A percentile compares a stretch with the other conserved stretches of the same genome.
These are phyloP conservation scores for Butorides virescens DNA, from an alignment of 2,113 vertebrate genomes.

Conservation along the genomic window DNA sequence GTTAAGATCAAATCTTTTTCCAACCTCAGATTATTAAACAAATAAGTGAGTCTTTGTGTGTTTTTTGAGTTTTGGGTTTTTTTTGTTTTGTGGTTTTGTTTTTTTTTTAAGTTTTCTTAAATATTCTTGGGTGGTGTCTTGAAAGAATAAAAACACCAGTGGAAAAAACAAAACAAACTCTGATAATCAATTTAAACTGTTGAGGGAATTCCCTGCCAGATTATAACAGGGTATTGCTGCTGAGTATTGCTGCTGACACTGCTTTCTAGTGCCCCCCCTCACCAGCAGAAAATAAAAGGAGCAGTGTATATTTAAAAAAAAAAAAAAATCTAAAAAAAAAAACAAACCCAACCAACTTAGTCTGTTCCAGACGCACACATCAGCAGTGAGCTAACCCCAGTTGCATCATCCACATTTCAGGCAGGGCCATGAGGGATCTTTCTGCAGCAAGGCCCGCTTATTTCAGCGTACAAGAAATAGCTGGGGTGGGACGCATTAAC, in stretches of 20 bases:
- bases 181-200: background rate
- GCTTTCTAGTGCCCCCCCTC: background rate
- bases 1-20: background rate
- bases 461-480: background rate
- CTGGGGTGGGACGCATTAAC: slow-evolving; percentile 17
- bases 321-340: background rate
- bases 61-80: background rate
- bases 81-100: background rate
- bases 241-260: background rate
- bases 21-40: background rate
- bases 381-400: slow-evolving; percentile 65
- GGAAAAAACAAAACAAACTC: background rate
- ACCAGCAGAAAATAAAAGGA: slow-evolving; percentile 28
- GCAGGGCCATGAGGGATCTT: slow-evolving; percentile 47
- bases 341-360: background rate
- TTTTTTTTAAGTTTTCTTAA: background rate
- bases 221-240: background rate
- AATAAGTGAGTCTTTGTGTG: background rate
- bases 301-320: slow-evolving; percentile 30
- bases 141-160: background rate
- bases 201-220: slow-evolving; percentile 10
- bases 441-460: background rate
- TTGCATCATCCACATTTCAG: slow-evolving; percentile 64
- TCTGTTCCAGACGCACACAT: slow-evolving; percentile 57
- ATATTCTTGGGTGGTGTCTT: background rate